Evolutionary conservation across 1,140 invertebrate genomes (phyloP), one percentile per base, ranked within the genome.

Genomic region (Drosophila sechellia): DNA sequence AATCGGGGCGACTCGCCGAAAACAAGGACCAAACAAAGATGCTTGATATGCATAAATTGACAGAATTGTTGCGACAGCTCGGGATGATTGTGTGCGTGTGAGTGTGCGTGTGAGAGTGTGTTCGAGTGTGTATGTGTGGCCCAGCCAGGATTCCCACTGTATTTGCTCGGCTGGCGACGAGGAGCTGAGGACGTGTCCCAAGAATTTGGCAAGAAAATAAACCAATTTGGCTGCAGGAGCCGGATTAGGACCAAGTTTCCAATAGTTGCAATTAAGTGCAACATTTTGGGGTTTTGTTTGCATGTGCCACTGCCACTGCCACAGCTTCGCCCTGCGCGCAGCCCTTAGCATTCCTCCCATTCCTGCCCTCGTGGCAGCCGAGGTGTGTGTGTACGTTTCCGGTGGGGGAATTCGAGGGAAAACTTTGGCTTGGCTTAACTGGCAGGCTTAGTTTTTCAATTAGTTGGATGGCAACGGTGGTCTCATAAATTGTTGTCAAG

Each of bases 201-300:
- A 49, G 46, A 70, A 76, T 63, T 63, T 75, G 52, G 64, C 78
- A 75, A 80, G 77, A 81, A 87, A 78, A 86, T 87, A 87, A 85
- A 85, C 64, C 69, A 71, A 85, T 68, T 85, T 81, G 56, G 58
- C 42, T 48, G 35, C 46, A 45, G 54, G 15, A 56, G n/a, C 54
- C 49, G 66, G 66, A 69, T 48, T 70, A 70, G 52, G 65, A 39
- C 68, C 50, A 81, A 64, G 59, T 81, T 78, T 70, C 46, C 64
- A 81, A 86, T 87, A 71, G 74, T 75, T 71, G 78, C 81, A 86
- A 86, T 86, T 86, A 86, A 78, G 85, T 79, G 83, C 74, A 75
- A 85, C 74, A 85, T 81, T 87, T 75, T 75, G 49, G 56, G 83
- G 83, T 54, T 81, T 81, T 87, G 74, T 78, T 78, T 86, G 81